Percentiles rank a stretch among this genome's conserved stretches.
Conservation (phyloP, 1,140 invertebrate species). For the Drosophila mauritiana region DNA sequence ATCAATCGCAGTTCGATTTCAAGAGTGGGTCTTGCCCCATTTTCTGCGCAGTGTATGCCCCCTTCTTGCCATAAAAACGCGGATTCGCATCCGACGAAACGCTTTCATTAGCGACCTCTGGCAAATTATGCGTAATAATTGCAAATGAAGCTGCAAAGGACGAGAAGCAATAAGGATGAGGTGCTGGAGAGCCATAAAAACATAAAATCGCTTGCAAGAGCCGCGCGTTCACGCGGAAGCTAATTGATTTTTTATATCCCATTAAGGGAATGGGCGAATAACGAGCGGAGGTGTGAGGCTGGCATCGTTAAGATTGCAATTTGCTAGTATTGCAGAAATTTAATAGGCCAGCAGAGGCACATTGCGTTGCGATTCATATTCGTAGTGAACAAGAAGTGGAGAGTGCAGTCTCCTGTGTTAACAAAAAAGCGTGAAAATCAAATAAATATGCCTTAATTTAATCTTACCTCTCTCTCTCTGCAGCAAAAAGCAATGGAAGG, state of each 20-base stretch:
- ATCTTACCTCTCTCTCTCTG: neutral
- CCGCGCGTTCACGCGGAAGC: slow-evolving; percentile 31
- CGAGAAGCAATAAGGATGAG: slow-evolving; percentile 2
- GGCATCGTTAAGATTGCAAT: slow-evolving; percentile 38
- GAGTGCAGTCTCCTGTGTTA: too few relatives aligned
- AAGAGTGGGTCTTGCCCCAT: neutral
- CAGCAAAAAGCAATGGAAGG: neutral
- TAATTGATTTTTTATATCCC: slow-evolving; percentile 56
- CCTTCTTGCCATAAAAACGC: slow-evolving; percentile 6
- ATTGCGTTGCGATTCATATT: neutral
- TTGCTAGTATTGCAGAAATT: slow-evolving; percentile 29
- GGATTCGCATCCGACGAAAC: slow-evolving; percentile 14
- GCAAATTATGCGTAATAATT: slow-evolving; percentile 78
- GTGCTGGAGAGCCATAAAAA: slow-evolving; percentile 28
- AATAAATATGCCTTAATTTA: slow-evolving; percentile 4
- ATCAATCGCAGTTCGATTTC: too few relatives aligned
- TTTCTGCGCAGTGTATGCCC: neutral
- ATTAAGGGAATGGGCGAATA: slow-evolving; percentile 15
- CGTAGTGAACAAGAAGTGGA: too few relatives aligned
- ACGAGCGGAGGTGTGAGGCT: neutral
- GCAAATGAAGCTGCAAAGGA: slow-evolving; percentile 47
- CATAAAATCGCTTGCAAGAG: slow-evolving; percentile 33
- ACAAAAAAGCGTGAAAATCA: neutral
- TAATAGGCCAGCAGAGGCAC: slow-evolving; percentile 3
- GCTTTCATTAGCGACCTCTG: slow-evolving; percentile 60